These are phyloP conservation scores for Bicyclus anynana DNA, from an alignment of 1,140 invertebrate species.

Conservation along the genomic window DNA sequence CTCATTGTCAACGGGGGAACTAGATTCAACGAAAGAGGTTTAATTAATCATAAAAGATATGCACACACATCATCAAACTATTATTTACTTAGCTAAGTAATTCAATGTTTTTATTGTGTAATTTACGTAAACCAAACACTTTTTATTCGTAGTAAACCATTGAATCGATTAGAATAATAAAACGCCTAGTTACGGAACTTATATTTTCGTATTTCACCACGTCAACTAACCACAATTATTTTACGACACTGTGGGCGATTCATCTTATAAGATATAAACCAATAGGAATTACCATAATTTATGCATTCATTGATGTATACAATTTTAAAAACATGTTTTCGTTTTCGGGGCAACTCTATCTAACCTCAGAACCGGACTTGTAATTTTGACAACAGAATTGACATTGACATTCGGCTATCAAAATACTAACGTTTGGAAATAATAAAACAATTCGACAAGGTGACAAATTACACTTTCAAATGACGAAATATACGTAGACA, in stretches of 20 bases:
- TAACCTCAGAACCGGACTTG: too few relatives aligned
- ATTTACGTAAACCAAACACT: neutral
- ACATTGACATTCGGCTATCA: conserved; percentile 14
- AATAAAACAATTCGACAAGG: neutral
- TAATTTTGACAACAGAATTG: conserved; percentile 6
- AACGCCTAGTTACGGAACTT: neutral
- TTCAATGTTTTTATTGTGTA: too few relatives aligned
- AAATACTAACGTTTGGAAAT: conserved; percentile 2
- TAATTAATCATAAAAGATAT: neutral
- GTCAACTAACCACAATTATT: neutral
- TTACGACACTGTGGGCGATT: neutral
- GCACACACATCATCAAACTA: neutral
- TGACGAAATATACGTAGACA: too few relatives aligned
- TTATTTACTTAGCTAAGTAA: too few relatives aligned
- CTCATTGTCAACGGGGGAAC: conserved; percentile 29
- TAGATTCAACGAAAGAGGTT: conserved; percentile 4
- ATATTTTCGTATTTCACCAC: neutral
- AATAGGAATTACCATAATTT: neutral
- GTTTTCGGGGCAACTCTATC: too few relatives aligned
- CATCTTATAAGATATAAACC: neutral
- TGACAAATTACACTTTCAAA: too few relatives aligned
- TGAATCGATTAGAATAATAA: neutral
- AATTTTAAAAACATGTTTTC: conserved; percentile 5
- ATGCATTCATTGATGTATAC: neutral
- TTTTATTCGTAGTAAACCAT: neutral